Percentiles rank a stretch among this genome's conserved stretches.
Conservation (phyloP, 2,888 invertebrate species). For the Melanostoma scalare region DNA sequence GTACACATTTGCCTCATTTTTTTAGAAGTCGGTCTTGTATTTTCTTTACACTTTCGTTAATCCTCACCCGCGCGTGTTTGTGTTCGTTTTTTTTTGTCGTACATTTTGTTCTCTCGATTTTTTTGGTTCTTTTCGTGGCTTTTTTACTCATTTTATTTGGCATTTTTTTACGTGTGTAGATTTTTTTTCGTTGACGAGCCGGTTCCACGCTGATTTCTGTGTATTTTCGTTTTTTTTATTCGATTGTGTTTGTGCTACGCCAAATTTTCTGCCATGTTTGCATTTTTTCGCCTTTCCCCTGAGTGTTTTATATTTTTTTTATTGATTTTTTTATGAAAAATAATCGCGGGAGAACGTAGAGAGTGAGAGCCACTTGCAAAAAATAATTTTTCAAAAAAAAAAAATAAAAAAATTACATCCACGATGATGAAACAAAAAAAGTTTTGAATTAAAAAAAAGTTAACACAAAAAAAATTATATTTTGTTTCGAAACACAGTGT, state of each 20-base stretch:
- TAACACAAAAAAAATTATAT: constrained; percentile 46
- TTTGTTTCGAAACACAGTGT: constrained; percentile 69
- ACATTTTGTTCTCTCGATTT: constrained; percentile 74
- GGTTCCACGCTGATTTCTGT: constrained; percentile 68
- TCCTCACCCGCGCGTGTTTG: constrained; percentile 66
- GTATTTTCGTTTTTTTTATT: constrained; percentile 62
- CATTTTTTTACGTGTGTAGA: constrained; percentile 75
- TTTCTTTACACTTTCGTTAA: constrained; percentile 50
- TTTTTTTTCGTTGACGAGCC: constrained; percentile 71
- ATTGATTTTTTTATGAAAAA: constrained; percentile 69
- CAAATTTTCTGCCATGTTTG: constrained; percentile 74
- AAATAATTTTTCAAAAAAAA: constrained; percentile 35
- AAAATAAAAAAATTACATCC: constrained; percentile 6
- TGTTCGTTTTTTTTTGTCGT: constrained; percentile 74
- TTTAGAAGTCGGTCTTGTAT: constrained; percentile 67
- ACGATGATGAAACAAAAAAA: constrained; percentile 40
- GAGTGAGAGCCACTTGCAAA: constrained; percentile 54
- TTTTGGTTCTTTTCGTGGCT: constrained; percentile 59
- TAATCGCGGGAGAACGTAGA: constrained; percentile 68
- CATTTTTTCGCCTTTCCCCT: constrained; percentile 73
- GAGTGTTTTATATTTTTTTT: constrained; percentile 72
- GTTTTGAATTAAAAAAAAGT: constrained; percentile 34
- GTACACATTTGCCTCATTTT: constrained; percentile 72
- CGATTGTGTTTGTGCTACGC: constrained; percentile 66
- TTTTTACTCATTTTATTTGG: constrained; percentile 61